phyloP scores from a whole-genome alignment of 2,888 invertebrate species.

The Timema cristinae region DNA sequence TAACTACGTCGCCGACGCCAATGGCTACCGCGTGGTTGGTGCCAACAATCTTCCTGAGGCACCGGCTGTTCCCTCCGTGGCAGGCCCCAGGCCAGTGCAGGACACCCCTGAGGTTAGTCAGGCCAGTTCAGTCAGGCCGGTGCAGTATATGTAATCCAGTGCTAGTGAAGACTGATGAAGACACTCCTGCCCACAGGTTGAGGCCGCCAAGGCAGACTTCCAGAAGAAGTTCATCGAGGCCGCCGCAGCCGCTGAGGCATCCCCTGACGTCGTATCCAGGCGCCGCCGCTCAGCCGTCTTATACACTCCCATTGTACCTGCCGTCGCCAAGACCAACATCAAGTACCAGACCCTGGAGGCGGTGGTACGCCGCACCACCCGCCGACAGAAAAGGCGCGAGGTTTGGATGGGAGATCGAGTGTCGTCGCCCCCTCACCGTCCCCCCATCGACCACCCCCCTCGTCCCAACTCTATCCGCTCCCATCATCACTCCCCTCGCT shows the following conservation, averaged over 20 bases:
- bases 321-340: constrained; percentile 33
- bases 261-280: constrained; percentile 26
- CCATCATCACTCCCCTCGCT: not conserved
- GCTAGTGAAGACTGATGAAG: too few relatives aligned
- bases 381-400: constrained; percentile 27
- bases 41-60: constrained; percentile 37
- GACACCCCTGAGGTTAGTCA: constrained; percentile 35
- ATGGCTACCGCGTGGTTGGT: constrained; percentile 37
- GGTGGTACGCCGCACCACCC: constrained; percentile 32
- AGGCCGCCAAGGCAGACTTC: constrained; percentile 33
- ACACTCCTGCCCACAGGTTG: constrained; percentile 26
- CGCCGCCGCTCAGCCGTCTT: constrained; percentile 21
- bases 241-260: constrained; percentile 29
- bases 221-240: constrained; percentile 33
- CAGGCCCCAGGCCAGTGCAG: constrained; percentile 35
- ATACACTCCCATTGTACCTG: constrained; percentile 23
- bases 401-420: constrained; percentile 21
- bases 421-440: constrained; percentile 15
- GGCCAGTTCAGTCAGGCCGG: not conserved
- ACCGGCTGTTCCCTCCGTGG: constrained; percentile 31
- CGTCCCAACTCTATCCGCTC: not conserved
- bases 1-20: constrained; percentile 32
- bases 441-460: not conserved
- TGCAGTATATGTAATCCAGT: too few relatives aligned
- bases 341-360: constrained; percentile 30